Percentiles rank a stretch among this genome's conserved stretches.
phyloP scores from a whole-genome alignment of 2,888 invertebrate species.

The Neoaliturus tenellus region DNA sequence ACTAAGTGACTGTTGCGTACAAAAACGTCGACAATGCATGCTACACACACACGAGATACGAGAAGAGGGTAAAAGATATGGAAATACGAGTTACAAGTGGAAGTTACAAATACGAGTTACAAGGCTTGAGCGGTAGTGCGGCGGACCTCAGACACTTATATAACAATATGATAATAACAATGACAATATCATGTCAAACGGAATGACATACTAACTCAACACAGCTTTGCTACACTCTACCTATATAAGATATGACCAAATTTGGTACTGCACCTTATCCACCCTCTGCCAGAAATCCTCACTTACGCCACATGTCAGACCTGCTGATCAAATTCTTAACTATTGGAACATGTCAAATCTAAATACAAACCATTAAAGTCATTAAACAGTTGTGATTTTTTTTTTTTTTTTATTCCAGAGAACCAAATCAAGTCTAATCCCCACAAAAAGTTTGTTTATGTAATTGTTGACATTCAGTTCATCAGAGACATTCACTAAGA shows the following conservation, averaged over 20 bases:
- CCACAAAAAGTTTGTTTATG: too few relatives aligned
- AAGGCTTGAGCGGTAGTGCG: conserved; percentile 15
- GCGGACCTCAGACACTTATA: conserved; percentile 2
- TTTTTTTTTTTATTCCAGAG: too few relatives aligned
- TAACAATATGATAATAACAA: conserved; percentile 50
- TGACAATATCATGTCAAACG: conserved; percentile 37
- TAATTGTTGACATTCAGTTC: too few relatives aligned
- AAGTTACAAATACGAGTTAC: conserved; percentile 42
- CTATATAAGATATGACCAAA: conserved; percentile 42
- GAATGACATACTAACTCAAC: conserved; percentile 43
- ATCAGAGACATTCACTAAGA: too few relatives aligned
- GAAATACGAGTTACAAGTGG: conserved; percentile 24
- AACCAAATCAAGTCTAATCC: too few relatives aligned
- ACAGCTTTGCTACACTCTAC: conserved; percentile 43
- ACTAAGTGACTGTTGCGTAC: background rate
- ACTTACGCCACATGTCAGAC: too few relatives aligned
- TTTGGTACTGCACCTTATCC: background rate
- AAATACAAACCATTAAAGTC: too few relatives aligned
- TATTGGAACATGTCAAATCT: too few relatives aligned
- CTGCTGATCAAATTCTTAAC: too few relatives aligned
- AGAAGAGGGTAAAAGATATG: conserved; percentile 45
- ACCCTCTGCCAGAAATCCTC: conserved; percentile 25
- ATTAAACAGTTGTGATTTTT: too few relatives aligned
- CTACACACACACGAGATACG: conserved; percentile 25
- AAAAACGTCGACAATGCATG: conserved; percentile 38